Conservation (phyloP, 2,113 vertebrate species). For the Nicator chloris region DNA sequence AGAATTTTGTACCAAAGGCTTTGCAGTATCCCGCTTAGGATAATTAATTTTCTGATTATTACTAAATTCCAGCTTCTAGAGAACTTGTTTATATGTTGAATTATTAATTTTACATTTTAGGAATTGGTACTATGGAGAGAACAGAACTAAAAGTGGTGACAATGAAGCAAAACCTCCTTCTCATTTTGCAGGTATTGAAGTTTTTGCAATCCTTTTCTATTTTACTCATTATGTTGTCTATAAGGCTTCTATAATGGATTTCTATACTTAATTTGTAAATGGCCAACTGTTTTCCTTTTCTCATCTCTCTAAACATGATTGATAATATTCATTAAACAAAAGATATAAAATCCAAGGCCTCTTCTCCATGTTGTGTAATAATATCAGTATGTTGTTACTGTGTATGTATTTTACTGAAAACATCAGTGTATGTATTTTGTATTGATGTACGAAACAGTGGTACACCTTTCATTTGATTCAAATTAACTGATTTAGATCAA, state of each 20-base stretch:
- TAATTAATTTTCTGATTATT: background rate
- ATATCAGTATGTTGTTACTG: background rate
- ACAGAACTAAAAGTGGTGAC: background rate
- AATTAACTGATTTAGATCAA: background rate
- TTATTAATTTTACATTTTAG: constrained; percentile 42
- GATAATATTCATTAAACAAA: background rate
- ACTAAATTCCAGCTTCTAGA: background rate
- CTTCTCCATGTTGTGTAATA: background rate
- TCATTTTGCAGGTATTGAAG: constrained; percentile 32
- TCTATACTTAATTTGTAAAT: background rate
- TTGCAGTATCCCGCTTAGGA: background rate
- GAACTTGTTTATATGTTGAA: background rate
- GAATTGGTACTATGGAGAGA: background rate
- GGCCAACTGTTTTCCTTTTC: background rate
- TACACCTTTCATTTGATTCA: background rate
- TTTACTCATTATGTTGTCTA: background rate
- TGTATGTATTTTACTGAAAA: background rate
- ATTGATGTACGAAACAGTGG: background rate
- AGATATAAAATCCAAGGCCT: background rate
- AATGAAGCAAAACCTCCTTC: background rate
- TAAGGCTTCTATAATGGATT: background rate
- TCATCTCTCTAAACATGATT: background rate
- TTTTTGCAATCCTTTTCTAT: background rate
- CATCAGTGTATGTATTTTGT: background rate
- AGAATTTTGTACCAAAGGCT: background rate